Percentiles rank a stretch among this genome's conserved stretches.
phyloP scores from a whole-genome alignment of 2,113 vertebrate species.

The Heterochromis multidens region DNA sequence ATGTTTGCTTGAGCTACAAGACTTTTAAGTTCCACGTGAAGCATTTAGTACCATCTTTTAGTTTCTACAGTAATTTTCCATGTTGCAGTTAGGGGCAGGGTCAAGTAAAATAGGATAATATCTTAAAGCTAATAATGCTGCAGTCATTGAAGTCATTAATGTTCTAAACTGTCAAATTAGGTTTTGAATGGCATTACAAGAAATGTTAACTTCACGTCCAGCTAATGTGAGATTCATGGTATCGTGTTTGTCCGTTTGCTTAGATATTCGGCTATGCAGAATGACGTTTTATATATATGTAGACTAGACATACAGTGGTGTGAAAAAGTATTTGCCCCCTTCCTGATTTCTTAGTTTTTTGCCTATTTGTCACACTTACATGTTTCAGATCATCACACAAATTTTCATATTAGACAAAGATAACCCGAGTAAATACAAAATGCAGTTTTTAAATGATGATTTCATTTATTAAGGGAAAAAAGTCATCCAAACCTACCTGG shows the following conservation, averaged over 20 bases:
- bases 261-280: neutral
- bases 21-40: neutral
- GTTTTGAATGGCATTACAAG: neutral
- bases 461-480: no score
- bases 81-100: neutral
- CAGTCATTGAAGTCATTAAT: neutral
- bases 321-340: no score
- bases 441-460: no score
- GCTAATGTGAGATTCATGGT: neutral
- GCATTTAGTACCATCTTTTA: neutral
- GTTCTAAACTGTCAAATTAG: neutral
- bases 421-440: no score
- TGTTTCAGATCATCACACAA: no score
- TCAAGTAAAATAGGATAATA: neutral
- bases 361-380: no score
- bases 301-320: neutral
- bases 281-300: neutral
- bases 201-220: no score
- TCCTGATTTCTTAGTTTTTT: no score
- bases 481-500: no score
- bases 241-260: neutral
- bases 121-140: neutral
- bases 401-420: no score
- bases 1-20: neutral
- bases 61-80: neutral